phyloP scores from a whole-genome alignment of 2,113 vertebrate genomes.

The Labeo catla region DNA sequence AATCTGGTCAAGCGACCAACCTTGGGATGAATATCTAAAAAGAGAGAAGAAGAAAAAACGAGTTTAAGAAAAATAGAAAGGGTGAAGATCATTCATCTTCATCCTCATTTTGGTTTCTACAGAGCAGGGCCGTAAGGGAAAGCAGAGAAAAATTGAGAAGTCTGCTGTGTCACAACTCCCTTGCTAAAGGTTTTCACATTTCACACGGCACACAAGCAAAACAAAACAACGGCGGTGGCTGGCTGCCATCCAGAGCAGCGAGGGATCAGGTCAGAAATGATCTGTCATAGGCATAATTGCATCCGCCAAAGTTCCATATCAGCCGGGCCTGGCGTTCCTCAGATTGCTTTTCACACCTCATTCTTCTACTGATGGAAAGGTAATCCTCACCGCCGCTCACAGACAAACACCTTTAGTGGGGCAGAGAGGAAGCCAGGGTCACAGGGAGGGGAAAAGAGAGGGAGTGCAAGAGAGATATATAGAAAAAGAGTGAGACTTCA shows the following conservation, averaged over 20 bases:
- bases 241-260: slow-evolving; percentile 55
- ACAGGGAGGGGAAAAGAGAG: slow-evolving; percentile 28
- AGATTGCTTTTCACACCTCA: slow-evolving; percentile 78
- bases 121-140: slow-evolving; percentile 17
- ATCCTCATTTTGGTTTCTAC: background rate
- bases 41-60: slow-evolving; percentile 29
- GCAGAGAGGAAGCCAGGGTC: slow-evolving; percentile 34
- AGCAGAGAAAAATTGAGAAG: slow-evolving; percentile 42
- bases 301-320: slow-evolving; percentile 67
- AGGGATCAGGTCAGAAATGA: slow-evolving; percentile 75
- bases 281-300: slow-evolving; percentile 76
- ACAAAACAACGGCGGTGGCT: slow-evolving; percentile 54
- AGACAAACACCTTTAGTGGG: slow-evolving; percentile 64
- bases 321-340: slow-evolving; percentile 56
- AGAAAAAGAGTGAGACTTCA: slow-evolving; percentile 32
- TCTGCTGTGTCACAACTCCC: slow-evolving; percentile 41
- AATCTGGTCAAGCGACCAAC: slow-evolving; percentile 80
- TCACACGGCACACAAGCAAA: slow-evolving; percentile 59
- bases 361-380: slow-evolving; percentile 72
- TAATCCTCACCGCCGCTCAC: slow-evolving; percentile 63
- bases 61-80: slow-evolving; percentile 29
- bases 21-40: slow-evolving; percentile 74
- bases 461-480: slow-evolving; percentile 5
- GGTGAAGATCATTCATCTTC: slow-evolving; percentile 3
- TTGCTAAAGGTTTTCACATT: slow-evolving; percentile 44